These are phyloP conservation scores for Epizoanthus rinbou DNA, from an alignment of 92 coral and sea anemone species.

Conservation along the genomic window DNA sequence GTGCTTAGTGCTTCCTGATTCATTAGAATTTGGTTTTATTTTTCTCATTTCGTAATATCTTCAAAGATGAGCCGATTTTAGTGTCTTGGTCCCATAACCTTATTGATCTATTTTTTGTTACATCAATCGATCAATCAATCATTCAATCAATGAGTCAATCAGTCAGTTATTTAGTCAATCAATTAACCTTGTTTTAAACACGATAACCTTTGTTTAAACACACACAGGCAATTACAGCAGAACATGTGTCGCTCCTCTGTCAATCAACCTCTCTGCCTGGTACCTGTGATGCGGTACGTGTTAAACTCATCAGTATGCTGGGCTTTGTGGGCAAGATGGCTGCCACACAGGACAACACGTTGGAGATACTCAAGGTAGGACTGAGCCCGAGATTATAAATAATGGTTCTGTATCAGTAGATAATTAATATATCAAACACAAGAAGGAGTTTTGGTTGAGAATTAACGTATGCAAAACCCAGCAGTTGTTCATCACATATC, in stretches of 20 bases:
- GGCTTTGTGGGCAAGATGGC: slow-evolving; percentile 95
- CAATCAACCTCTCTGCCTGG: slow-evolving; percentile 56
- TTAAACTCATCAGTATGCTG: slow-evolving; percentile 87
- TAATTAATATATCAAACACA: not conserved
- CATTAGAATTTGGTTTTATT: too few species aligned
- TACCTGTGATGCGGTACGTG: slow-evolving; percentile 83
- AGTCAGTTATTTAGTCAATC: too few species aligned
- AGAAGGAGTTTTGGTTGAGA: too few species aligned
- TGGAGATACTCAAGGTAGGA: slow-evolving; percentile 79
- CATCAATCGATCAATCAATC: too few species aligned
- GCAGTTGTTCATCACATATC: too few species aligned
- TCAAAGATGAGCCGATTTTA: not conserved
- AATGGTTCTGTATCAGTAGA: not conserved
- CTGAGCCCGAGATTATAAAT: not conserved
- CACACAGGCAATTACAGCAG: slow-evolving; percentile 80
- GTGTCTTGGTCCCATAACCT: not conserved
- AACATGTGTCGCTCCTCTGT: slow-evolving; percentile 83
- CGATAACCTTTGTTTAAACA: not conserved
- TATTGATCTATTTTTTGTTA: not conserved
- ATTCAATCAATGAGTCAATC: too few species aligned
- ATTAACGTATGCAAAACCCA: too few species aligned
- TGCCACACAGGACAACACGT: slow-evolving; percentile 65
- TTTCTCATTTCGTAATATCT: too few species aligned
- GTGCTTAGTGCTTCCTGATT: too few species aligned
- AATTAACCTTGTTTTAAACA: not conserved